phyloP scores from a whole-genome alignment of 2,113 vertebrate genomes.

The Pomatostomus ruficeps region DNA sequence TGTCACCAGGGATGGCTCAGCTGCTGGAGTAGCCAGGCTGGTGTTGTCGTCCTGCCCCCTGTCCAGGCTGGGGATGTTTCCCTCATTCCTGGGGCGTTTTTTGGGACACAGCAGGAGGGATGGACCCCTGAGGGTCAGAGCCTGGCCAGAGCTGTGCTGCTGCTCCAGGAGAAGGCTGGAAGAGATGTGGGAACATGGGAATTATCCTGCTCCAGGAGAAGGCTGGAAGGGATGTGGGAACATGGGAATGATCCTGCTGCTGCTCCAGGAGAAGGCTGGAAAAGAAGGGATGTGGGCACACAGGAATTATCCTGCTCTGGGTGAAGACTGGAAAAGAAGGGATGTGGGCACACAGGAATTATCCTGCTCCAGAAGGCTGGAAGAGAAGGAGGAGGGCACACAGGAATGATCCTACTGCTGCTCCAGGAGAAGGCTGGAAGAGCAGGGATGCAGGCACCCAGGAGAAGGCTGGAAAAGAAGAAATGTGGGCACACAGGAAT shows the following conservation, averaged over 20 bases:
- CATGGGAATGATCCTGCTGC: not conserved
- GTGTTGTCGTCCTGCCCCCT: not conserved
- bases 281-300: not conserved
- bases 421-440: not conserved
- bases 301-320: not conserved
- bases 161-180: not conserved
- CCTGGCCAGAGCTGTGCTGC: not conserved
- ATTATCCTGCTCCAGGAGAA: not conserved
- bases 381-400: not conserved
- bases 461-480: no score
- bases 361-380: not conserved
- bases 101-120: not conserved
- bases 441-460: no score
- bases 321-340: not conserved
- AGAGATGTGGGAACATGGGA: not conserved
- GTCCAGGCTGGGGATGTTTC: not conserved
- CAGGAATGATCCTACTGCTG: not conserved
- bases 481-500: not conserved
- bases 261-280: not conserved
- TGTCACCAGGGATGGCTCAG: not conserved
- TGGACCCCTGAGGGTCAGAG: not conserved
- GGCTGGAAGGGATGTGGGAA: not conserved
- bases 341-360: not conserved
- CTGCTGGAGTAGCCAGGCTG: not conserved
- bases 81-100: not conserved